Base-by-base conservation (phyloP, 2,888 invertebrate species). In the Sturmia bella region DNA sequence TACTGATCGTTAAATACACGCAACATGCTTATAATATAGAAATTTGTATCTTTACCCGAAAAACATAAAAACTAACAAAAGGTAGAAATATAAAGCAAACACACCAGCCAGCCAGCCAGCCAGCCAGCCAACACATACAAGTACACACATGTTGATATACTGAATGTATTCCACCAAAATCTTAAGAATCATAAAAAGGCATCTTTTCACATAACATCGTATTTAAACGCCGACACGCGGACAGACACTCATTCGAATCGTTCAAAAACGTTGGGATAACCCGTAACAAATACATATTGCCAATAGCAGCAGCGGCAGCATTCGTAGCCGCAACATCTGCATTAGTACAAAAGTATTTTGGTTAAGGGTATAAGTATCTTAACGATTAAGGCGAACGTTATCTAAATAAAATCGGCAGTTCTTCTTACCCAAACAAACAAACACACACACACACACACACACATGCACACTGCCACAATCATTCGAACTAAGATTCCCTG, bases 1-100 rank as follows among this genome's bases (percentile, higher is more conserved):
- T 75, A 82, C 82, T 82, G 82, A 82, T 78, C 74, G 52, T 75
- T 24, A n/a, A 74, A 75, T 15, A 70, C 64, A 82, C 61, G 70
- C 74, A 78, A 66, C 68, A 73, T 57, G 70, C 70, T 66, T 66
- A 54, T 78, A 78, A 82, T 82, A 74, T 70, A 66, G 70, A 77
- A 78, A 64, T 64, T 50, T 78, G 57, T 66, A 50, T 66, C 78
- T 78, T 66, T 43, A 78, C 52, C 70, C 50, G 43, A 64, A 63
- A 37, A 54, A 78, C 19, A 68, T 77, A 41, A 78, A 59, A 72
- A 57, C 64, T 59, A 72, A 72, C 52, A 54, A 73, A 68, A 74
- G 66, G 77, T 70, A 73, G 63, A 57, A 76, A 77, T 57, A 63
- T 54, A 21, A 59, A 68, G 43, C 57, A 75, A 57, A 61, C 64